Conservation (phyloP, 30 jellyfish, hydroid and myxozoan species). For the Aurelia sp. region DNA sequence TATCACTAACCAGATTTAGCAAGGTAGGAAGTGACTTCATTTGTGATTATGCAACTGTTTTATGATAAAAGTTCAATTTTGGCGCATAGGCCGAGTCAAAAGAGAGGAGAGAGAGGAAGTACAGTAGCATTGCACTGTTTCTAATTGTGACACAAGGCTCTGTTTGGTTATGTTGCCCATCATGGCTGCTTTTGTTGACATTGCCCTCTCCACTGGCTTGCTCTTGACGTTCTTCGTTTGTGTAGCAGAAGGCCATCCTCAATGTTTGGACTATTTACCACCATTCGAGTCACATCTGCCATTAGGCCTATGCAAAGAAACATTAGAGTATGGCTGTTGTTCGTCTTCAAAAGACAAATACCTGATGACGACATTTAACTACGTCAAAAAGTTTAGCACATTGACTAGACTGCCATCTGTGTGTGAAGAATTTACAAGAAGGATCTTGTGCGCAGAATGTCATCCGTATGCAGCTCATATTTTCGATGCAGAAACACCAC, state of each 20-base stretch:
- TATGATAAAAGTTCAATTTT: too few species aligned
- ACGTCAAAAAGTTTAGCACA: conserved; percentile 6
- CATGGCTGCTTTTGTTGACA: too few species aligned
- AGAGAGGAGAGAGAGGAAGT: too few species aligned
- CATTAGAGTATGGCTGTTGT: conserved; percentile 85
- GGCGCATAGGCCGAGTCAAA: too few species aligned
- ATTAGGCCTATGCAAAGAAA: conserved; percentile 71
- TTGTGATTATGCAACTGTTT: too few species aligned
- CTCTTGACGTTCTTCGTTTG: background rate
- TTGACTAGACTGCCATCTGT: background rate
- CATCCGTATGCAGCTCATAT: conserved; percentile 98
- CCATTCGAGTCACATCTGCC: conserved; percentile 79
- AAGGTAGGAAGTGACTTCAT: too few species aligned
- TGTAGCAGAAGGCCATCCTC: conserved; percentile 77
- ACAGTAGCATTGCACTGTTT: too few species aligned
- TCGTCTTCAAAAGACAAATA: conserved; percentile 46
- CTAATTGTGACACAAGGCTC: too few species aligned
- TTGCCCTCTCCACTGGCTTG: too few species aligned
- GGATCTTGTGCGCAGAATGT: conserved; percentile 83
- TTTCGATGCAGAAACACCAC: conserved; percentile 88
- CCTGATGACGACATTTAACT: conserved; percentile 28
- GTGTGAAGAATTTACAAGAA: conserved; percentile 53
- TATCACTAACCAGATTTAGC: too few species aligned
- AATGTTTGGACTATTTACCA: conserved; percentile 88
- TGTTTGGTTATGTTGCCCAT: too few species aligned